A percentile compares a stretch with the other conserved stretches of the same genome.
Conservation (phyloP, 2,888 invertebrate genomes). For the Matsumyia berberina region DNA sequence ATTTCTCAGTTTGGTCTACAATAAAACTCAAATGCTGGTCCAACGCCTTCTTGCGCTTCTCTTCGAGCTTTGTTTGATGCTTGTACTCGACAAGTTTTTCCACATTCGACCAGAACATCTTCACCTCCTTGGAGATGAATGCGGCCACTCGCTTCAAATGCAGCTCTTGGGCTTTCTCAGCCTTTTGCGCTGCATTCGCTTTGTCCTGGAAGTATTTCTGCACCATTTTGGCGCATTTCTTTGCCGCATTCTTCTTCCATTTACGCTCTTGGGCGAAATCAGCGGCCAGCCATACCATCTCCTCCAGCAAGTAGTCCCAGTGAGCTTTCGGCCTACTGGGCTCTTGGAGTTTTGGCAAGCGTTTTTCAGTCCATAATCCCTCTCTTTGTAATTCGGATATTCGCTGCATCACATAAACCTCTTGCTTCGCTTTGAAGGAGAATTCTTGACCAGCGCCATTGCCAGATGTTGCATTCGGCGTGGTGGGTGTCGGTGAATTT, state of each 20-base stretch:
- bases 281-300: constrained; percentile 99
- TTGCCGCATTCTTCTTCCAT: constrained; percentile 98
- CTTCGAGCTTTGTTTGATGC: constrained; percentile 95
- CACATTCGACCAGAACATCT: constrained; percentile 97
- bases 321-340: constrained; percentile 96
- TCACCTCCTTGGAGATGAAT: constrained; percentile 96
- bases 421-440: constrained; percentile 93
- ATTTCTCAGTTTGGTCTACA: constrained; percentile 99
- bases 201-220: constrained; percentile 96
- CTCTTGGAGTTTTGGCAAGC: constrained; percentile 96
- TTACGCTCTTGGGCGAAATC: constrained; percentile 99
- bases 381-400: constrained; percentile 96
- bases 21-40: constrained; percentile 99
- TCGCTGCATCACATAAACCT: constrained; percentile 97
- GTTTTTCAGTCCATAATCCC: constrained; percentile 96
- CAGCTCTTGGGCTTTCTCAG: constrained; percentile 95
- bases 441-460: constrained; percentile 85
- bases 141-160: constrained; percentile 94
- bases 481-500: constrained; percentile 60
- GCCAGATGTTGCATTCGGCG: constrained; percentile 75
- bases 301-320: constrained; percentile 99
- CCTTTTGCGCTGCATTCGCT: constrained; percentile 93
- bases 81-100: constrained; percentile 98
- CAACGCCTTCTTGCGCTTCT: constrained; percentile 96
- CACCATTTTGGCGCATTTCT: constrained; percentile 95